Evolutionary conservation across 1,140 invertebrate species (phyloP).

Genomic region (Scaptomyza montana): DNA sequence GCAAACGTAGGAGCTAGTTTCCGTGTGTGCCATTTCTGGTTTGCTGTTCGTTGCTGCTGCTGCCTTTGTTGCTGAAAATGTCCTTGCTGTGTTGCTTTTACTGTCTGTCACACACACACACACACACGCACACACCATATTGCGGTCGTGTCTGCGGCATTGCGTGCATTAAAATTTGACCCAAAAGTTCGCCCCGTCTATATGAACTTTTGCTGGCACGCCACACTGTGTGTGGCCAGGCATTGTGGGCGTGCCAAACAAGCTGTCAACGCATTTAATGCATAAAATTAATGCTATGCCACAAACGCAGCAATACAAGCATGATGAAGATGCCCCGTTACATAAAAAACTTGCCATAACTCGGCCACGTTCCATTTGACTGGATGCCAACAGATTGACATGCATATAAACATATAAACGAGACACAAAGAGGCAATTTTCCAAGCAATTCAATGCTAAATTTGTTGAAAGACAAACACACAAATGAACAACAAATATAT

Average conservation of each 20-base stretch:
- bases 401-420: not conserved
- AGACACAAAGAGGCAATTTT: not conserved
- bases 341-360: conserved; percentile 7
- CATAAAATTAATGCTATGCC: conserved; percentile 46
- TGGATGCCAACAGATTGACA: conserved; percentile 2
- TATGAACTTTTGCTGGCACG: conserved; percentile 35
- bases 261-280: conserved; percentile 56
- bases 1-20: conserved; percentile 24
- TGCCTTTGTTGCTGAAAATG: conserved; percentile 10
- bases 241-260: conserved; percentile 43
- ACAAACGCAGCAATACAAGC: conserved; percentile 4
- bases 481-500: too few species aligned
- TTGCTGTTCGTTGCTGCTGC: conserved; percentile 8
- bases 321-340: not conserved
- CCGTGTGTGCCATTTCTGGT: conserved; percentile 39
- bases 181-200: conserved; percentile 34
- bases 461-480: not conserved
- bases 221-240: conserved; percentile 7
- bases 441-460: not conserved
- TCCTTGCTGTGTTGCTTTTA: conserved; percentile 35
- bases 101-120: conserved; percentile 9
- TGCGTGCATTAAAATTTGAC: conserved; percentile 57
- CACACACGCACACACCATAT: conserved; percentile 23
- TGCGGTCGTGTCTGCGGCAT: conserved; percentile 53
- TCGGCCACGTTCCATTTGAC: conserved; percentile 18